Base-by-base conservation (phyloP, 2,797 vertebrate genomes). In the Labeo calbasu region DNA sequence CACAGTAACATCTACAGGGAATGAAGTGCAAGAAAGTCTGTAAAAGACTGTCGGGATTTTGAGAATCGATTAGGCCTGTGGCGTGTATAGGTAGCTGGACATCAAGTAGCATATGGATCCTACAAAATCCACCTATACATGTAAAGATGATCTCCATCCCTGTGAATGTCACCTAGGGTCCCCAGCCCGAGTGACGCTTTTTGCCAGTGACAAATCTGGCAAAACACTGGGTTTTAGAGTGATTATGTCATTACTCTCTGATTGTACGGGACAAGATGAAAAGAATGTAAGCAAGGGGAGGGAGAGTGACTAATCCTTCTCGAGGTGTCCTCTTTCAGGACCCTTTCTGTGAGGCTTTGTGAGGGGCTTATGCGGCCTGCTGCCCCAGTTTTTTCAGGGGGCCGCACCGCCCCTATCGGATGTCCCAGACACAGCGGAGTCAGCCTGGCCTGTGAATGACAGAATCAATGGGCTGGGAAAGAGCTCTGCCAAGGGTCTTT, bases 381-480 rank as follows among this genome's bases (percentile, higher is more conserved):
- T 94, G 94, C 92, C 93, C 93, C 89, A 89, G 87, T 93, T 94
- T 91, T 93, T 87, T 70, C 40, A 72, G 78, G 89, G 89, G 90
- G 88, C 92, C 86, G 91, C 92, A 92, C 92, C 90, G 91, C 93
- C 92, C 93, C 94, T 94, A 94, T 96, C 93, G 92, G 93, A 95
- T 94, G 94, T 95, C 95, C 93, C 93, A 95, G 95, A 94, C 94
- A 93, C 92, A 91, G 93, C 91, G 94, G 94, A 95, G 94, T 94
- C 94, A 92, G 92, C 85, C 90, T 85, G 75, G 90, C 91, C 91
- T 91, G 91, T 92, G 93, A 93, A 91, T 94, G 94, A 94, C 94
- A 95, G 92, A 93, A 94, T 94, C 94, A 94, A 93, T 94, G 92
- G 90, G 92, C 93, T 93, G 94, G 92, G 94, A 95, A 89, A 93